A percentile compares a stretch with the other conserved stretches of the same genome.
Evolutionary conservation across 2,888 invertebrate genomes (phyloP).

Genomic region (Amblyjoppa fuscipennis): DNA sequence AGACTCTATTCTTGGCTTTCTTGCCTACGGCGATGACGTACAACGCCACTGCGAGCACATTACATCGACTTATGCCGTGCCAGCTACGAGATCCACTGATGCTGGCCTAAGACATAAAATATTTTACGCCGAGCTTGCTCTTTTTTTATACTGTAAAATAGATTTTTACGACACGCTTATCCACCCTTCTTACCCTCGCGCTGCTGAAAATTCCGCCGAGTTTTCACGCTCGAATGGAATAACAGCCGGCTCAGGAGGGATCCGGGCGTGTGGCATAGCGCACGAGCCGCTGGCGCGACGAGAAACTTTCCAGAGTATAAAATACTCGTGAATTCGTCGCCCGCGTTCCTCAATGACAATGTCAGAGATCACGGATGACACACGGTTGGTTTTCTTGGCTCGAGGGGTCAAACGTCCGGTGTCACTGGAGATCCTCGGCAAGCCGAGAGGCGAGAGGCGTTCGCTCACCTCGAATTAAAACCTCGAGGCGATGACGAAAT

Average conservation of each 20-base stretch:
- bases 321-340: conserved; percentile 16
- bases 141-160: conserved; percentile 59
- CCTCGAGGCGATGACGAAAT: conserved; percentile 37
- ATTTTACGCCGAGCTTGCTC: conserved; percentile 58
- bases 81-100: neutral
- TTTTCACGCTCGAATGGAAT: conserved; percentile 32
- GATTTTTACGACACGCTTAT: conserved; percentile 64
- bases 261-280: neutral
- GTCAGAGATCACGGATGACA: conserved; percentile 29
- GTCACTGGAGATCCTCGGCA: conserved; percentile 23
- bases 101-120: conserved; percentile 62
- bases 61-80: conserved; percentile 22
- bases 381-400: conserved; percentile 11
- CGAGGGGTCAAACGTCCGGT: conserved; percentile 24
- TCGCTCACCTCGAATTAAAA: conserved; percentile 33
- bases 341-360: conserved; percentile 7
- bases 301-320: conserved; percentile 25
- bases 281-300: neutral
- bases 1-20: conserved; percentile 58
- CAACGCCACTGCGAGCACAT: conserved; percentile 21
- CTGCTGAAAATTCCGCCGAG: conserved; percentile 14
- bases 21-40: conserved; percentile 52
- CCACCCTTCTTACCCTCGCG: conserved; percentile 16
- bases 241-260: conserved; percentile 5
- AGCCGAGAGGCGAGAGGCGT: conserved; percentile 29